Evolutionary conservation across 1,140 invertebrate species (phyloP), one percentile per base, ranked within the genome.

Genomic region (Sesamia nonagrioides): DNA sequence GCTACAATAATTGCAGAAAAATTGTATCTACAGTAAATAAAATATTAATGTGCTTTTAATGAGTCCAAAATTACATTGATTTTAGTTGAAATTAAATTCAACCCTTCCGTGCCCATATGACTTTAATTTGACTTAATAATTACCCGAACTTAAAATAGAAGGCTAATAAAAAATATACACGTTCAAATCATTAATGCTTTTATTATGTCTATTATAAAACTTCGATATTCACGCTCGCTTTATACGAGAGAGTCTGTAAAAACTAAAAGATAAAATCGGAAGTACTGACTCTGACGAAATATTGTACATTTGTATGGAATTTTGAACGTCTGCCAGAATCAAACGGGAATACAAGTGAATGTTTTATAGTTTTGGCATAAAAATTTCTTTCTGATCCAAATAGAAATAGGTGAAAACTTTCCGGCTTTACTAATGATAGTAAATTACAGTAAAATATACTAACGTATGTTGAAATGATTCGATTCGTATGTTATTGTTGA

Each of bases 311-410:
- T 48, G 80, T 78, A 58, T 54, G 77, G 68, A 82, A 86, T 86
- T 77, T 86, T 86, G 84, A 84, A 86, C 68, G 63, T 15, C 50
- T 86, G 84, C 84, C 84, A 86, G 82, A 48, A 77, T 74, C 73
- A 78, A 79, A 68, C 77, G 56, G 77, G 66, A 83, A 78, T 80
- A 83, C 81, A 78, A 54, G 72, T 56, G 71, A 63, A 45, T 58
- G 56, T 56, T 58, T 74, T 79, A 61, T 17, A 45, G 40, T 78
- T 82, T 84, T 85, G 84, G 84, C 84, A 85, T 80, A 78, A 74
- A 80, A 50, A 78, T 76, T 77, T 71, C 58, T n/a, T 69, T 61
- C 48, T 78, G 81, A 73, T 52, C 82, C 54, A 77, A 82, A 78
- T 78, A 77, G 40, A 58, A 74, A 58, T 60, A 60, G 18, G 71